Percentiles rank a stretch among this genome's conserved stretches.
These are phyloP conservation scores for Cliona cf. orientalis DNA, from an alignment of 37 sponge, comb jelly and placozoan species.

Conservation along the genomic window DNA sequence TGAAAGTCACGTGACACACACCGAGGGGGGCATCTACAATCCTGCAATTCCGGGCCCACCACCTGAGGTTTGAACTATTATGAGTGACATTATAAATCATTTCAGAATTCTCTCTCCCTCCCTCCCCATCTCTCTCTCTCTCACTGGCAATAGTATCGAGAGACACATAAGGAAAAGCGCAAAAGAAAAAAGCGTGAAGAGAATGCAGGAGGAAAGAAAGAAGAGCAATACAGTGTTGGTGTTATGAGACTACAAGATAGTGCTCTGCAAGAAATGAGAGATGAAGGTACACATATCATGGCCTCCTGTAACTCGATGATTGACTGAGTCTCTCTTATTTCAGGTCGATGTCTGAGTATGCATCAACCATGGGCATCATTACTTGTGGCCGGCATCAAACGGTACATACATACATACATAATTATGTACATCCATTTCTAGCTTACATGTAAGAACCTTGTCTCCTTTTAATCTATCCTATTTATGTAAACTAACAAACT, in stretches of 20 bases:
- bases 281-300: constrained; percentile 68
- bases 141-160: constrained; percentile 14
- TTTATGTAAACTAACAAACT: too few species aligned
- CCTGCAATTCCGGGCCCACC: constrained; percentile 33
- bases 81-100: not conserved
- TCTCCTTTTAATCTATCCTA: too few species aligned
- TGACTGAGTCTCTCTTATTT: not conserved
- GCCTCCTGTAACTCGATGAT: not conserved
- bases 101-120: not conserved
- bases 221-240: not conserved
- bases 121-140: too few species aligned
- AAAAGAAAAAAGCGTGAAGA: not conserved
- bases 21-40: constrained; percentile 39
- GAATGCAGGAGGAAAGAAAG: not conserved
- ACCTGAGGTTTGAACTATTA: constrained; percentile 32
- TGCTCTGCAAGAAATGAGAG: constrained; percentile 83
- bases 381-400: constrained; percentile 91
- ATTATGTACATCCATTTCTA: too few species aligned
- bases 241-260: constrained; percentile 82
- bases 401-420: too few species aligned
- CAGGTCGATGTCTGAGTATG: constrained; percentile 96
- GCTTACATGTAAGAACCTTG: too few species aligned
- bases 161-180: not conserved
- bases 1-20: not conserved
- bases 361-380: constrained; percentile 99